Conservation (phyloP, 1,140 invertebrate genomes). For the Magallana ariakensis region DNA sequence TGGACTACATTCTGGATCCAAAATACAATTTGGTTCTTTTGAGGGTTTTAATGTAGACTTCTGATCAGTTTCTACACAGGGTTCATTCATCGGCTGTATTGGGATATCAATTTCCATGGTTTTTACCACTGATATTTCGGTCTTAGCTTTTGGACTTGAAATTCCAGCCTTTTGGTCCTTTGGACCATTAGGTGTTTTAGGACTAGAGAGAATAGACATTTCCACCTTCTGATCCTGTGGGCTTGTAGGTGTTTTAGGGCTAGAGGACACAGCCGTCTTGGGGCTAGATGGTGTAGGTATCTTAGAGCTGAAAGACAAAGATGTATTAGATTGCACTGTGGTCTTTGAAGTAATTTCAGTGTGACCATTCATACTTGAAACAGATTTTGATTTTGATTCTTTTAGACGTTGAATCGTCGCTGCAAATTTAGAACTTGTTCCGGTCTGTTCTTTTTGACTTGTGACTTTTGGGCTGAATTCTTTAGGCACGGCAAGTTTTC, state of each 20-base stretch:
- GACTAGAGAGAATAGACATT: background rate
- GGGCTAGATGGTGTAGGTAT: no score
- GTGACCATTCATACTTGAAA: background rate
- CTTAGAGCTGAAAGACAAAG: no score
- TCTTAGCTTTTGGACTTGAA: background rate
- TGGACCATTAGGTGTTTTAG: background rate
- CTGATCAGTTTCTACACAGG: background rate
- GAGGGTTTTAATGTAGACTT: background rate
- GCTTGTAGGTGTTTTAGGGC: background rate
- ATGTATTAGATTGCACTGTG: background rate
- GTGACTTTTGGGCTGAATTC: background rate
- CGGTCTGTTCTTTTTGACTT: background rate
- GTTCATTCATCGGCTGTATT: no score
- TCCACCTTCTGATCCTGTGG: no score
- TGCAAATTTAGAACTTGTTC: background rate
- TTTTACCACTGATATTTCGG: background rate
- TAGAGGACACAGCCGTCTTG: background rate
- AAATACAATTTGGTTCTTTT: background rate
- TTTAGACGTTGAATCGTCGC: background rate
- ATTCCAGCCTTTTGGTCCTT: background rate
- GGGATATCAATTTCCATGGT: background rate
- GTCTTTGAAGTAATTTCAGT: background rate
- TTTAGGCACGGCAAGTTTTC: background rate
- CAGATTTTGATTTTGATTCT: background rate
- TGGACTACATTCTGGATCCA: background rate